These are phyloP conservation scores for Dermatemys mawii DNA, from an alignment of 2,113 vertebrate species.

Conservation along the genomic window DNA sequence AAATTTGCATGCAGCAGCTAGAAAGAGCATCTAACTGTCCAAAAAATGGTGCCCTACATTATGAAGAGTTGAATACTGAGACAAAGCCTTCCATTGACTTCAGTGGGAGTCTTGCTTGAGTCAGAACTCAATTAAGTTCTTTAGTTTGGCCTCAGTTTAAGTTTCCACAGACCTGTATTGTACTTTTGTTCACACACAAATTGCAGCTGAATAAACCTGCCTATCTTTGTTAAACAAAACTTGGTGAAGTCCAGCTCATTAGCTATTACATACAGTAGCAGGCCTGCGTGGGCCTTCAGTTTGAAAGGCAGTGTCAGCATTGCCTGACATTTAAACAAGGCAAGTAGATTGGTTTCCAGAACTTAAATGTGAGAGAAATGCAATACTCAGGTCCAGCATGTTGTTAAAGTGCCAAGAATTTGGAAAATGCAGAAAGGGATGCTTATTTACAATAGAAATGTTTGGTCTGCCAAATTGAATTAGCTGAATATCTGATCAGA, in stretches of 20 bases:
- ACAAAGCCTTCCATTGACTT: not conserved
- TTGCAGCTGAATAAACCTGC: not conserved
- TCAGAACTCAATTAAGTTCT: not conserved
- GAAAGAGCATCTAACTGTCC: not conserved
- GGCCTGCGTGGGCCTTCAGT: not conserved
- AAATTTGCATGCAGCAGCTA: not conserved
- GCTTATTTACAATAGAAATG: conserved; percentile 10
- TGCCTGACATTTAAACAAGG: conserved; percentile 62
- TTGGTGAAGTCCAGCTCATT: not conserved
- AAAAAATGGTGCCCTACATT: not conserved
- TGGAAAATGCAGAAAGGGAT: not conserved
- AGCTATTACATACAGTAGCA: not conserved
- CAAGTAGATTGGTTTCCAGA: not conserved
- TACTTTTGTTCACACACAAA: not conserved
- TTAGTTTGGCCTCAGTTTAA: not conserved
- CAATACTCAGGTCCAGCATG: not conserved
- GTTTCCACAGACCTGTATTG: not conserved
- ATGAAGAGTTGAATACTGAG: not conserved
- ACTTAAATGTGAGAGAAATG: conserved; percentile 24
- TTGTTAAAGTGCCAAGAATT: conserved; percentile 55
- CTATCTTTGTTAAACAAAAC: not conserved
- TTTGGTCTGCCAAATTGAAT: conserved; percentile 37
- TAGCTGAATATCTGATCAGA: conserved; percentile 6
- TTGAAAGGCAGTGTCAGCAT: conserved; percentile 19
- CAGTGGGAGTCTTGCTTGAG: not conserved